Evolutionary conservation across 2,888 invertebrate genomes (phyloP).

Genomic region (Limnephilus rhombicus): DNA sequence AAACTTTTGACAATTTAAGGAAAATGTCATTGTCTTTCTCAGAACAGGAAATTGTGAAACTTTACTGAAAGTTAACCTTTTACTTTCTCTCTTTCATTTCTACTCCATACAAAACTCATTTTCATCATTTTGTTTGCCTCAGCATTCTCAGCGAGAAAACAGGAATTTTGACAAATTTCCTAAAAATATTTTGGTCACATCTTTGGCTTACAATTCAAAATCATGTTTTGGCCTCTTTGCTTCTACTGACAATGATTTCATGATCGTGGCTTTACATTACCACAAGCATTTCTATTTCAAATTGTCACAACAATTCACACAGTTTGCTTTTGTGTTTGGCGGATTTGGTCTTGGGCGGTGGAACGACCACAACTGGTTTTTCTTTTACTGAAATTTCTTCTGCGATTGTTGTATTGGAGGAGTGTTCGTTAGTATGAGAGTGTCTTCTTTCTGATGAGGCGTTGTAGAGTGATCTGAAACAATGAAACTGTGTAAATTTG

Average conservation of each 20-base stretch:
- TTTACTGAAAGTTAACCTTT: background rate
- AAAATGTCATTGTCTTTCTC: background rate
- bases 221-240: background rate
- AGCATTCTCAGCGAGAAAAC: background rate
- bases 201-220: slow-evolving; percentile 16
- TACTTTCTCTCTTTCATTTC: no score
- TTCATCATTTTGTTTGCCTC: background rate
- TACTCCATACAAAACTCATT: background rate
- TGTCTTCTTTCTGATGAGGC: slow-evolving; percentile 63
- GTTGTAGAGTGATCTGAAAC: slow-evolving; percentile 74
- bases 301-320: slow-evolving; percentile 78
- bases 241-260: slow-evolving; percentile 2
- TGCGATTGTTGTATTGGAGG: slow-evolving; percentile 61
- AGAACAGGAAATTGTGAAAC: background rate
- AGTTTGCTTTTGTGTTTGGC: slow-evolving; percentile 73
- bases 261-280: slow-evolving; percentile 60
- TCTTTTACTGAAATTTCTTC: slow-evolving; percentile 63
- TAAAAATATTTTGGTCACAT: slow-evolving; percentile 30
- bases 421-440: slow-evolving; percentile 60
- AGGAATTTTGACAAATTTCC: background rate
- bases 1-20: background rate
- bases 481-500: background rate
- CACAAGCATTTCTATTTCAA: slow-evolving; percentile 67
- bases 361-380: slow-evolving; percentile 68
- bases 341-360: slow-evolving; percentile 61